Base-by-base conservation (phyloP, 2,888 invertebrate species). In the Didymodactylos carnosus region DNA sequence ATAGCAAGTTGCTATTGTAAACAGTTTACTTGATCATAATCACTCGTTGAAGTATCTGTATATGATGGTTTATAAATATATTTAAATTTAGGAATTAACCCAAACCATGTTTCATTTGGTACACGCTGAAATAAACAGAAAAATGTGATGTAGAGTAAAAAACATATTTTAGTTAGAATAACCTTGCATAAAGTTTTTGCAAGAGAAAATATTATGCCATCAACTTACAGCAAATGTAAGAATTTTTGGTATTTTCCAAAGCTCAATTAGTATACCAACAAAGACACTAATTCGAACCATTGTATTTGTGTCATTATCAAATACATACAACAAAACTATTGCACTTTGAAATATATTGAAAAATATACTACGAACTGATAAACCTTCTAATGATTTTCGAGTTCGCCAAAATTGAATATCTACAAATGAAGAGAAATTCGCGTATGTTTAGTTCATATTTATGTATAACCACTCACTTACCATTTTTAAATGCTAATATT, bases 361-460 rank as follows among this genome's bases (percentile, higher is more conserved):
- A 84, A 99, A 94, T 39, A 99, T 95, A 3, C 83, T 94, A 77
- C 97, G 88, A 6, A 99, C 97, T 0, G 97, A 97, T 49, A 99
- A 86, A 14, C 97, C 97, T 85, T 98, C 97, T 69, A 98, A 85
- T 0, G 94, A 93, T 82, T 95, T 92, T 23, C 95, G 88, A 80
- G 94, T 94, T 79, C 94, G 93, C 98, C 98, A 99, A 83, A 99
- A 99, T 84, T 99, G 98, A 80, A 99, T 99, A 83, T 99, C 88
- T 88, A 83, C 29, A 80, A 81, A n/a, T 46, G 16, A n/a, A 46
- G n/a, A n/a, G 11, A 46, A 46, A 8, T 46, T 8, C 39, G 19
- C 71, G 40, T 70, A 19, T 39, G n/a, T n/a, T n/a, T n/a, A n/a
- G n/a, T n/a, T 27, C 13, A 62, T 13, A 16, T 23, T 23, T 14